Evolutionary conservation across 2,888 invertebrate genomes (phyloP), one percentile per base, ranked within the genome.

Genomic region (Oithona nana): DNA sequence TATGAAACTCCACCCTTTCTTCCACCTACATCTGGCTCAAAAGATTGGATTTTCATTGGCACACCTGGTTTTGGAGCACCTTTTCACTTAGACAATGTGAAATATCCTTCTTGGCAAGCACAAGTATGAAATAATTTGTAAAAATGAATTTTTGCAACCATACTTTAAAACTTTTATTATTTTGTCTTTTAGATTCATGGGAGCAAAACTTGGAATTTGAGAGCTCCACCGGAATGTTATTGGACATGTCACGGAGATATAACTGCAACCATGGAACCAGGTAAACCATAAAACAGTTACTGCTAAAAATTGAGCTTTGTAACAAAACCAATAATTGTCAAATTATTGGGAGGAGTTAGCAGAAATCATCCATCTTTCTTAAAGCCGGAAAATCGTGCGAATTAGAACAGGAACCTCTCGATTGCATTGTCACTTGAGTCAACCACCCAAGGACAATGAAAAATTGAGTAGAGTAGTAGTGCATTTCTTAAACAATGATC

Each of bases 41-140:
- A 86, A 57, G 92, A 92, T 75, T 92, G 89, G 77, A 83, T 92
- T 67, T 88, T 93, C 73, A 83, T 92, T 78, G 92, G 92, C 52
- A 88, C 85, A 69, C 68, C 71, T 1, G 87, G 89, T 69, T 83
- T 83, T 69, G 90, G 90, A 64, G 89, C 90, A 11, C 48, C 29
- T 69, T 69, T 69, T 0, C 69, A 94, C 93, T 84, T 95, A 67
- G 95, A 95, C 74, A 87, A 92, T 65, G 95, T 95, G 58, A 80
- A 82, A 59, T 81, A 88, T 73, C 88, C 93, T 63, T 95, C 94
- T 1, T 95, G 95, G 95, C 95, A 97, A 75, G 94, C 94, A 0
- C 95, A 95, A 26, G 62, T 61, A n/a, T 11, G 28, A 8, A 51
- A 8, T 16, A 13, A 51, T 51, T 16, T 51, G n/a, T 39, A 39